phyloP scores from a whole-genome alignment of 2,888 invertebrate species.

The Tipula confusa region DNA sequence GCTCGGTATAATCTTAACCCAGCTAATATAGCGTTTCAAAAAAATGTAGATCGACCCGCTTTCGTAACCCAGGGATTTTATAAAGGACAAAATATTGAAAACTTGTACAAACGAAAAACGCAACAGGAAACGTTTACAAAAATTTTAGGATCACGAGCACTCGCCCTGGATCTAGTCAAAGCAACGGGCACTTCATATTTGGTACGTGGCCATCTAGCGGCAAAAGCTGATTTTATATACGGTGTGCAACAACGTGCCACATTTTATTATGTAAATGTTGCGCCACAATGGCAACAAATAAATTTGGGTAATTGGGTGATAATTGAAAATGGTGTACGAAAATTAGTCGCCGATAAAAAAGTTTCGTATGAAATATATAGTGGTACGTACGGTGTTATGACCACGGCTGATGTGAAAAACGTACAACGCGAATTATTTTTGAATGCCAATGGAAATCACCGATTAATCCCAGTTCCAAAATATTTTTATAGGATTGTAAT shows the following conservation, averaged over 20 bases:
- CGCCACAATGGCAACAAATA: slow-evolving; percentile 57
- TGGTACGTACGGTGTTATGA: slow-evolving; percentile 55
- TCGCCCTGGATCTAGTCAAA: slow-evolving; percentile 44
- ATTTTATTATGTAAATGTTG: slow-evolving; percentile 54
- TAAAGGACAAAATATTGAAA: slow-evolving; percentile 42
- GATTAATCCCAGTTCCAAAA: neutral
- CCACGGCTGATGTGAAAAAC: slow-evolving; percentile 50
- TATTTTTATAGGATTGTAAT: neutral
- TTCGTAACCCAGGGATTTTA: slow-evolving; percentile 46
- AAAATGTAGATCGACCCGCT: slow-evolving; percentile 44
- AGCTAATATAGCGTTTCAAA: slow-evolving; percentile 49
- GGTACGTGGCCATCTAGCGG: slow-evolving; percentile 54
- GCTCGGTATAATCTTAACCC: slow-evolving; percentile 46
- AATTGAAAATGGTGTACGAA: slow-evolving; percentile 52
- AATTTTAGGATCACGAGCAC: slow-evolving; percentile 43
- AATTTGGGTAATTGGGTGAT: slow-evolving; percentile 57
- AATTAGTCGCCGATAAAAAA: slow-evolving; percentile 46
- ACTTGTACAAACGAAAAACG: slow-evolving; percentile 43
- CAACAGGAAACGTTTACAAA: slow-evolving; percentile 46
- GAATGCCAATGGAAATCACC: slow-evolving; percentile 36
- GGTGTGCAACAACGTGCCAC: slow-evolving; percentile 53
- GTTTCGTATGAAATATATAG: slow-evolving; percentile 53
- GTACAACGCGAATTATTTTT: slow-evolving; percentile 47
- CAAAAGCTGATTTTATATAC: slow-evolving; percentile 54
- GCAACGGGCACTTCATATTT: slow-evolving; percentile 42